These are phyloP conservation scores for Lasiurus borealis DNA, from an alignment of 2,113 vertebrate species.

Conservation along the genomic window DNA sequence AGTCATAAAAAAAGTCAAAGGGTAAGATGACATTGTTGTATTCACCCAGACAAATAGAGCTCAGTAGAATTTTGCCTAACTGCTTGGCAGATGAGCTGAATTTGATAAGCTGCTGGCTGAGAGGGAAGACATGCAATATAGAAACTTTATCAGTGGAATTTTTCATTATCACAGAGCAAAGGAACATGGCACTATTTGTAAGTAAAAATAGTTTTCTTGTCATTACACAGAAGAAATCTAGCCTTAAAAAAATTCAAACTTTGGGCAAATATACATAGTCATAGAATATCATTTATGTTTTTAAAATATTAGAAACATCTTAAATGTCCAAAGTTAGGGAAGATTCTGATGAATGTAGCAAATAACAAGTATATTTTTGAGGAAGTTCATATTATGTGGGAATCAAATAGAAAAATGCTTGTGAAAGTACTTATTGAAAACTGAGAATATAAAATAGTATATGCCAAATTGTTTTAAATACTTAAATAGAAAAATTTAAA, in stretches of 20 bases:
- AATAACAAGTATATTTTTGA: not conserved
- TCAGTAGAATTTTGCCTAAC: constrained; percentile 5
- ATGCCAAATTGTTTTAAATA: not conserved
- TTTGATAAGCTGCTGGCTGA: not conserved
- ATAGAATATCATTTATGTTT: not conserved
- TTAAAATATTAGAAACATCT: not conserved
- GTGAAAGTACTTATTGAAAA: not conserved
- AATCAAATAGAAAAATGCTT: not conserved
- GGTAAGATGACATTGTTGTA: not conserved
- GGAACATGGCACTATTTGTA: not conserved
- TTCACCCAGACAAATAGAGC: not conserved
- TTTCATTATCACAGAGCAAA: not conserved
- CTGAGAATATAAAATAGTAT: not conserved
- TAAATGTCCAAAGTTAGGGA: not conserved
- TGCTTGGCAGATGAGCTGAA: not conserved
- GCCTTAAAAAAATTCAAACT: not conserved
- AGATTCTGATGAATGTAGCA: not conserved
- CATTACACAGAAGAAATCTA: not conserved
- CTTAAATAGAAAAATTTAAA: not conserved
- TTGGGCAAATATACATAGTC: not conserved
- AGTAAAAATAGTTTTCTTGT: constrained; percentile 25
- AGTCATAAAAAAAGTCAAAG: not conserved
- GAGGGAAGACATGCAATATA: not conserved
- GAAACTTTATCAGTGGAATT: not conserved
- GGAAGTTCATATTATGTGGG: not conserved